phyloP scores from a whole-genome alignment of 2,113 vertebrate genomes.

The Microcebus ravelobensis region DNA sequence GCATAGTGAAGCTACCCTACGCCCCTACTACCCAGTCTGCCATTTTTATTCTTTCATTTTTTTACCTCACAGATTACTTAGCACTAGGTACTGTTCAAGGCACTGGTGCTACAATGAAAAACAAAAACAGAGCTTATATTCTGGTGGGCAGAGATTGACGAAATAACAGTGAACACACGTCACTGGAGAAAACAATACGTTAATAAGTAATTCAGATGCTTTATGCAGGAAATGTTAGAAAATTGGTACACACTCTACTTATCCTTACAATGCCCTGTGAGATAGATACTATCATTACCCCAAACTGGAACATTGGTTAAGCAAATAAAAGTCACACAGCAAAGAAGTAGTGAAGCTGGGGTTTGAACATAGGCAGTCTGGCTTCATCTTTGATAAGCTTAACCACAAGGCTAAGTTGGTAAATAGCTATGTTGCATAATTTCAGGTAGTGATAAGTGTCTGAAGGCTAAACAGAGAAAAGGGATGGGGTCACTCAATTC shows the following conservation, averaged over 20 bases:
- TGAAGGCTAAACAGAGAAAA: background rate
- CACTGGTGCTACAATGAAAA: background rate
- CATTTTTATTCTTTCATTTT: slow-evolving; percentile 23
- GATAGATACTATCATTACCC: background rate
- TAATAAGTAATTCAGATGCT: background rate
- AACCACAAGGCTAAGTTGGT: background rate
- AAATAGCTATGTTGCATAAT: background rate
- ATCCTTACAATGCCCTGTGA: background rate
- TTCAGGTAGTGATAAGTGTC: background rate
- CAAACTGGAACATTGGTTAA: background rate
- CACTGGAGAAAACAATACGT: background rate
- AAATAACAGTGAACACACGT: background rate
- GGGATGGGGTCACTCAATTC: background rate
- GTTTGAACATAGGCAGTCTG: background rate
- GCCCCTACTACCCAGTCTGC: background rate
- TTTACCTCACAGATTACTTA: background rate
- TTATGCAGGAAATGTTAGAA: background rate
- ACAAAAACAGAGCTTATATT: background rate
- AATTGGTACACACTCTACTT: background rate
- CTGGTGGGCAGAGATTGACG: background rate
- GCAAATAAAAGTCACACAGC: background rate
- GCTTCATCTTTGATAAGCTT: background rate
- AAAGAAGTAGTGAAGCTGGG: background rate
- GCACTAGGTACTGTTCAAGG: background rate
- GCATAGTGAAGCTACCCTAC: background rate